Percentiles rank a stretch among this genome's conserved stretches.
Conservation (phyloP, 2,113 vertebrate species). For the Circaetus cinerascens region DNA sequence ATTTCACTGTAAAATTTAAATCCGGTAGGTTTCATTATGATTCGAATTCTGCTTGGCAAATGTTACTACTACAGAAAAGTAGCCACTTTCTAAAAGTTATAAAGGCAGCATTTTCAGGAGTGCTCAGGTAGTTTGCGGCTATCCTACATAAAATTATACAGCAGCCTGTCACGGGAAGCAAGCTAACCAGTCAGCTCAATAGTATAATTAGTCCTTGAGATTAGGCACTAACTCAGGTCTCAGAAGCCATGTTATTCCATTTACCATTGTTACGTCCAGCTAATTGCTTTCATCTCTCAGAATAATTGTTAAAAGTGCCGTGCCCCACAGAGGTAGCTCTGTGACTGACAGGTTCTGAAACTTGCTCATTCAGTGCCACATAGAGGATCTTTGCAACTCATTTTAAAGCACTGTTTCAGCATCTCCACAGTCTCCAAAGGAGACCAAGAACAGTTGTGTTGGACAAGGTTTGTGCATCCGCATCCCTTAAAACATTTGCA, state of each 20-base stretch:
- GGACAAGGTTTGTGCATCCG: neutral
- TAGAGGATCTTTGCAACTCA: accelerated
- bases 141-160: neutral
- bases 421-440: neutral
- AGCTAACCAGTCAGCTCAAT: neutral
- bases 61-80: neutral
- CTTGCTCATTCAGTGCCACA: neutral
- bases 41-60: neutral
- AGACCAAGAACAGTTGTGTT: neutral
- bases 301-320: neutral
- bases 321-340: neutral
- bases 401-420: neutral
- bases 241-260: neutral
- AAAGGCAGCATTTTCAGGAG: neutral
- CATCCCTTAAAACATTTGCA: neutral
- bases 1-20: neutral
- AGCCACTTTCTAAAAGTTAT: neutral
- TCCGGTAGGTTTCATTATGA: neutral
- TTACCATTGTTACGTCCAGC: neutral
- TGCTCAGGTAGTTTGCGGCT: neutral
- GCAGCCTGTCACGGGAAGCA: neutral
- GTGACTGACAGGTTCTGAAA: accelerated
- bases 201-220: neutral
- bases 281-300: neutral
- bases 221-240: neutral